Evolutionary conservation across 2,888 invertebrate genomes (phyloP), one percentile per base, ranked within the genome.

Genomic region (Andrena haemorrhoa): DNA sequence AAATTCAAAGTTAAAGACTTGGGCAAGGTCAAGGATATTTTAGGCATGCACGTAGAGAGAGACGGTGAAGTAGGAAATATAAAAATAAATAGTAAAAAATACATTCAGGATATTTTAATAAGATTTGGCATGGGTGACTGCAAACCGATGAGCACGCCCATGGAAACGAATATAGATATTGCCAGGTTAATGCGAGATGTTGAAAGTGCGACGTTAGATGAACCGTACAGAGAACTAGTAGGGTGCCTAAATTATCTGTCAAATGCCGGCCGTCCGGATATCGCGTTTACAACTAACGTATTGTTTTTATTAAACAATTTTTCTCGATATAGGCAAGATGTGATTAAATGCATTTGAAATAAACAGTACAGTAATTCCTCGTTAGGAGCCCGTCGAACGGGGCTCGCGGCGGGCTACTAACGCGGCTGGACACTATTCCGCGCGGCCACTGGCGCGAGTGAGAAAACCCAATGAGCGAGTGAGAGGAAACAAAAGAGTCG

Each of bases 1-100:
- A 33, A 61, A 20, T 70, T 69, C 8, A 70, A 75, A 56, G 56
- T 56, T 7, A 75, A 61, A 35, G 68, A 75, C 16, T 29, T 58
- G n/a, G 76, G 58, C 10, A 20, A 5, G 2, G 49, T 68, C 1
- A 60, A 29, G n/a, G 60, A 71, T 5, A 77, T 72, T 0, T n/a
- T 72, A 49, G 53, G 77, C 1, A 77, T 77, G 12, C 53, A 20
- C 1, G n/a, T 76, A 26, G 47, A 64, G 16, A 47, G 65, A 47
- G 10, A 65, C 2, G 69, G 58, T n/a, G n/a, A 26, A 4, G 16
- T 41, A 0, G 65, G 51, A 20, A 23, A 29, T 7, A 63, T 69
- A 2, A 68, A 5, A 47, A 12, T 73, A 26, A 41, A 2, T 1
- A 53, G 68, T 4, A n/a, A 41, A 31, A 29, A 49, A 12, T 72